Evolutionary conservation across 2,113 vertebrate genomes (phyloP).

Genomic region (pig (Sus scrofa)): T2T-Sscrofa CM000827.6:89025501-89026000

Average conservation of each 20-base stretch:
- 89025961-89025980: not conserved
- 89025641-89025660: not conserved
- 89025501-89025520: not conserved
- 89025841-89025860: not conserved
- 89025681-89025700: not conserved
- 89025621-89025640: not conserved
- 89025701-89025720: not conserved
- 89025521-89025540: not conserved
- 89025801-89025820: not conserved
- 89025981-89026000: constrained; percentile 7
- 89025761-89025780: not conserved
- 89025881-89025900: not conserved
- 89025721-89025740: not conserved
- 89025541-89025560: constrained; percentile 41
- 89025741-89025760: not conserved
- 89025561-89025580: constrained; percentile 1
- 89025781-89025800: not conserved
- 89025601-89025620: constrained; percentile 13
- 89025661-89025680: not conserved
- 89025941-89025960: not conserved
- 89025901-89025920: not conserved
- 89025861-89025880: not conserved
- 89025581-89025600: not conserved
- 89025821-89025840: not conserved
- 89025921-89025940: not conserved